Percentiles rank a stretch among this genome's conserved stretches.
Conservation (phyloP, 2,113 vertebrate genomes). For the Gorsachius goisagi region DNA sequence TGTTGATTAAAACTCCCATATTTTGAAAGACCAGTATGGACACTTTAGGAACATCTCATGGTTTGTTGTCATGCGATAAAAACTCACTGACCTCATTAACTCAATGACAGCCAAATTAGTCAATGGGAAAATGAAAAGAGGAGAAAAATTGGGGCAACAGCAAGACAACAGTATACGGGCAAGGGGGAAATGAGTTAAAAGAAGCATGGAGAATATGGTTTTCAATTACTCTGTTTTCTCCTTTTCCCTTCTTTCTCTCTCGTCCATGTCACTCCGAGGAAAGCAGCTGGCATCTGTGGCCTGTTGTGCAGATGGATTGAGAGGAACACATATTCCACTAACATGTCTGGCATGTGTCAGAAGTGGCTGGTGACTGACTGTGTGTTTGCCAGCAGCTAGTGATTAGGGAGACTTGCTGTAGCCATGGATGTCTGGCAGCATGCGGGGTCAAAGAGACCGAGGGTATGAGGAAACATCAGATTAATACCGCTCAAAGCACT, state of each 20-base stretch:
- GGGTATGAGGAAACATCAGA: neutral
- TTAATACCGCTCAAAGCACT: neutral
- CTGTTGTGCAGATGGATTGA: slow-evolving; percentile 54
- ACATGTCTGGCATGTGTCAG: neutral
- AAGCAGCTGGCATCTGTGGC: slow-evolving; percentile 48
- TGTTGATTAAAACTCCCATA: neutral
- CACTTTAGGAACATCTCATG: neutral
- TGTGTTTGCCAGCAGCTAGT: slow-evolving; percentile 18
- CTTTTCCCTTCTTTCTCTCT: neutral
- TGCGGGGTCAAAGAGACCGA: neutral
- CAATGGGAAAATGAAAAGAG: neutral
- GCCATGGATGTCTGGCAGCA: neutral
- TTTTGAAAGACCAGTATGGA: neutral
- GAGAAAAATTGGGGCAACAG: neutral
- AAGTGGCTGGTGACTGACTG: slow-evolving; percentile 29
- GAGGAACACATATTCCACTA: slow-evolving; percentile 30
- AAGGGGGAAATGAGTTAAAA: neutral
- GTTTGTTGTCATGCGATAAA: neutral
- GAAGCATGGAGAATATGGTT: neutral
- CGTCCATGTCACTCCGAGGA: neutral
- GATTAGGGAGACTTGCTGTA: neutral
- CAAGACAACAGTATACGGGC: neutral
- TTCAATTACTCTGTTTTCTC: neutral
- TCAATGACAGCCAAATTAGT: neutral
- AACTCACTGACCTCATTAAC: neutral